Evolutionary conservation across 2,797 vertebrate species (phyloP), one percentile per base, ranked within the genome.

Genomic region (Cossypha caffra): DNA sequence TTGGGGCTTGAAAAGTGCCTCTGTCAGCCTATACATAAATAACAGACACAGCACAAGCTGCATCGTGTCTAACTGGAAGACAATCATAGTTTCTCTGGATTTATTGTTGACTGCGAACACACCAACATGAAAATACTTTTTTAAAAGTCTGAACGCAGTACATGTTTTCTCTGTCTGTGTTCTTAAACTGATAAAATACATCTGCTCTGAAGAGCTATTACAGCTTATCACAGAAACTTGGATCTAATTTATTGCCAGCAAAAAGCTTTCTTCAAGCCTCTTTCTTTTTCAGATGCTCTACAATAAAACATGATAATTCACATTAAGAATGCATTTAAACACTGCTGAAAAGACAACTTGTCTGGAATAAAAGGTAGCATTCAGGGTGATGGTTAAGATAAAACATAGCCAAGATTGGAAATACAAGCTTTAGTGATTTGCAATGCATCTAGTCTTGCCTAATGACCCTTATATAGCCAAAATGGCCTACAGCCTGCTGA

Each of bases 101-200:
- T 94, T 90, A 93, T 85, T 93, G 69, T 83, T 95, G 93, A 88
- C 91, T 88, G 28, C 50, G 73, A 90, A 86, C 76, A 91, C 52
- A 37, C 82, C 57, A 86, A 76, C 74, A 79, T 84, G 93, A 75
- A 95, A 88, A 95, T 55, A 78, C 66, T 63, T 74, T 84, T 88
- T 58, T 5, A 42, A 81, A 78, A 95, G 87, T 69, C 89, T 59
- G 61, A 93, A 86, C 0, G 0, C 35, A 57, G 51, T 88, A 52
- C 66, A 51, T 86, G 73, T 95, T 95, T 95, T 94, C 82, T 81
- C 66, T 3, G 45, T 67, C 79, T 90, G 37, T 63, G 54, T 90
- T 91, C 62, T 90, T 90, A 96, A 90, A 95, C 33, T 93, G 95
- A 97, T 96, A 94, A 96, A 96, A 95, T 80, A 93, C 96, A 96